Conservation (phyloP, 2,888 invertebrate species). For the Hybos culiciformis region DNA sequence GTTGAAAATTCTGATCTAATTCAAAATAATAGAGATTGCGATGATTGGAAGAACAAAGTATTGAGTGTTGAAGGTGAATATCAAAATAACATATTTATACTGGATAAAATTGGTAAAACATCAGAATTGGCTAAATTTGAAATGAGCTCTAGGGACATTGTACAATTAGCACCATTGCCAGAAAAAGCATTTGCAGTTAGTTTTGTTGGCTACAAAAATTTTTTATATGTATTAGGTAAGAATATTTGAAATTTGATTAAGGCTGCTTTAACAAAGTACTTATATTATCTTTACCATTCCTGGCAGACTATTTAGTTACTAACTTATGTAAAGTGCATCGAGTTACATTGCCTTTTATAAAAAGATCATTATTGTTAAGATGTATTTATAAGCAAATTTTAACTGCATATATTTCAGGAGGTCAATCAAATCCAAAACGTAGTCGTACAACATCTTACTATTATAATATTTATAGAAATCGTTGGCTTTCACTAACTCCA, state of each 20-base stretch:
- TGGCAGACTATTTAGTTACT: too few relatives aligned
- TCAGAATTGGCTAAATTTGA: slow-evolving; percentile 20
- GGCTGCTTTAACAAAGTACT: too few relatives aligned
- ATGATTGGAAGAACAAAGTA: slow-evolving; percentile 19
- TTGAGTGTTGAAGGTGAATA: slow-evolving; percentile 15
- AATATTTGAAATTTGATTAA: too few relatives aligned
- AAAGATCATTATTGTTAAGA: too few relatives aligned
- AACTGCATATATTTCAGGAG: too few relatives aligned
- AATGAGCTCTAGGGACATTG: slow-evolving; percentile 16
- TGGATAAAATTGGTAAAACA: slow-evolving; percentile 24
- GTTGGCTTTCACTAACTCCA: slow-evolving; percentile 19
- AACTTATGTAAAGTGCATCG: too few relatives aligned
- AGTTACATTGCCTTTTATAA: too few relatives aligned
- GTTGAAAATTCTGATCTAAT: slow-evolving; percentile 17
- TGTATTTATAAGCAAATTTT: too few relatives aligned
- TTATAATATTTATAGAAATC: slow-evolving; percentile 23
- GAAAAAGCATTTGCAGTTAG: slow-evolving; percentile 22
- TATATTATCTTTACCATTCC: too few relatives aligned
- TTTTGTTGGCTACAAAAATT: slow-evolving; percentile 19
- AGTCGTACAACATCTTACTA: slow-evolving; percentile 20
- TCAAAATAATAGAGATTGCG: slow-evolving; percentile 14
- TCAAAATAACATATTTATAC: slow-evolving; percentile 23
- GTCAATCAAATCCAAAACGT: slow-evolving; percentile 16
- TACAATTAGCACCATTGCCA: slow-evolving; percentile 18
- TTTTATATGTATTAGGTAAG: slow-evolving; percentile 22